Conservation (phyloP, 2,797 vertebrate species). For the Sebastes itinus region DNA sequence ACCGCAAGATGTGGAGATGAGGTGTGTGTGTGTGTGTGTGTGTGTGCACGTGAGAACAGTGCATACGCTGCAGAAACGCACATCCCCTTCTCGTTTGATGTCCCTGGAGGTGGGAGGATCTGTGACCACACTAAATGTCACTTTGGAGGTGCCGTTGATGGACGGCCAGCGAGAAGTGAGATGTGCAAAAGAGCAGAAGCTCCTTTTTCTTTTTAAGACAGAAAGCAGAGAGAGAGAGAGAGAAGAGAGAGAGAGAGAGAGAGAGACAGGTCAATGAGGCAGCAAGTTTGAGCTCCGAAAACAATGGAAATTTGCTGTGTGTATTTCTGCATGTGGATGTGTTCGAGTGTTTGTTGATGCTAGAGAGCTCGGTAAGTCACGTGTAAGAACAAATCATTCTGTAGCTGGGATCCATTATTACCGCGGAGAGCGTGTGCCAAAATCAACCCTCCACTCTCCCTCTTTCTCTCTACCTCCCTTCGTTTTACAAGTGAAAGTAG, state of each 20-base stretch:
- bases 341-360: slow-evolving; percentile 70
- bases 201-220: slow-evolving; percentile 10
- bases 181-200: slow-evolving; percentile 41
- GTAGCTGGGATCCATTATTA: slow-evolving; percentile 81
- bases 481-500: slow-evolving; percentile 73
- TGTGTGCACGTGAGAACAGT: slow-evolving; percentile 18
- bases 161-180: slow-evolving; percentile 40
- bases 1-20: slow-evolving; percentile 46
- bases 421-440: slow-evolving; percentile 68
- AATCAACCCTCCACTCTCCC: slow-evolving; percentile 68
- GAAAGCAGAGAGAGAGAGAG: not conserved
- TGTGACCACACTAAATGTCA: slow-evolving; percentile 55
- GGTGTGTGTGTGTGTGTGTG: slow-evolving; percentile 13
- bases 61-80: slow-evolving; percentile 46
- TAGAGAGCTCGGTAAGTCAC: slow-evolving; percentile 71
- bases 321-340: slow-evolving; percentile 55
- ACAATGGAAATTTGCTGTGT: slow-evolving; percentile 55
- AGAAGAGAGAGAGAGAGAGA: not conserved
- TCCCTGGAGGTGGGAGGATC: slow-evolving; percentile 48
- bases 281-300: slow-evolving; percentile 49
- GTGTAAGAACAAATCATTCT: slow-evolving; percentile 76
- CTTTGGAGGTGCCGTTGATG: slow-evolving; percentile 53
- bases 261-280: slow-evolving; percentile 34
- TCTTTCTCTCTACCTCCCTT: slow-evolving; percentile 54
- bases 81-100: slow-evolving; percentile 48